These are phyloP conservation scores for Panagrolaimus sp. DNA, from an alignment of 1,140 invertebrate species.

Conservation along the genomic window DNA sequence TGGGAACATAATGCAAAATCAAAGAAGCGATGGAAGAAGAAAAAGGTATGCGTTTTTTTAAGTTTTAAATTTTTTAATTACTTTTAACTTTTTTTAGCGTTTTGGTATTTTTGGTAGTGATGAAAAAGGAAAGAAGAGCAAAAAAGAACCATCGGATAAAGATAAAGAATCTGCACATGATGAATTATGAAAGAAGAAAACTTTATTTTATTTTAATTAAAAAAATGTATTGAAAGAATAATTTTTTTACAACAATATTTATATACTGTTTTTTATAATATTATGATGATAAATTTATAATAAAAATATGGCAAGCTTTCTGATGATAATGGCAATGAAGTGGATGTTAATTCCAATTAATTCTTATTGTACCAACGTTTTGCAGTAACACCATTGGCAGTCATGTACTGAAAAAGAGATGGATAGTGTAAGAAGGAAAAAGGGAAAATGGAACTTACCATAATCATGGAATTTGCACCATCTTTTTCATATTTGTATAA, in stretches of 20 bases:
- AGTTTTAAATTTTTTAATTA: neutral
- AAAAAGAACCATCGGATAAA: neutral
- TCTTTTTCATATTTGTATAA: constrained; percentile 1
- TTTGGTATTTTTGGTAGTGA: constrained; percentile 1
- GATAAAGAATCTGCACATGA: neutral
- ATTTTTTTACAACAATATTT: too few species aligned
- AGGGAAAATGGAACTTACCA: neutral
- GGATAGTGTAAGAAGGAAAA: too few species aligned
- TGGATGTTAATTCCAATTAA: too few species aligned
- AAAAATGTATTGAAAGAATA: too few species aligned
- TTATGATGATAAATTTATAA: too few species aligned
- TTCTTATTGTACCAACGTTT: constrained; percentile 11
- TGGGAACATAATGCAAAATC: constrained; percentile 12
- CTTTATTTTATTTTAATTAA: too few species aligned
- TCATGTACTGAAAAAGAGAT: neutral
- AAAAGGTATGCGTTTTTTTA: constrained; percentile 5
- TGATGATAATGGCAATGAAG: too few species aligned
- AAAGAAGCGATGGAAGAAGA: neutral
- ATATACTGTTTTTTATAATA: neutral
- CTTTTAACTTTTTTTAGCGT: neutral
- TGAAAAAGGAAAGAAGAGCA: neutral
- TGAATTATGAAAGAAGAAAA: too few species aligned
- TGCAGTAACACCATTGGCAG: constrained; percentile 3
- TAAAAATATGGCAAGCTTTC: too few species aligned
- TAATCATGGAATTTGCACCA: neutral